phyloP scores from a whole-genome alignment of 1,140 invertebrate species.

The Bicyclus anynana region DNA sequence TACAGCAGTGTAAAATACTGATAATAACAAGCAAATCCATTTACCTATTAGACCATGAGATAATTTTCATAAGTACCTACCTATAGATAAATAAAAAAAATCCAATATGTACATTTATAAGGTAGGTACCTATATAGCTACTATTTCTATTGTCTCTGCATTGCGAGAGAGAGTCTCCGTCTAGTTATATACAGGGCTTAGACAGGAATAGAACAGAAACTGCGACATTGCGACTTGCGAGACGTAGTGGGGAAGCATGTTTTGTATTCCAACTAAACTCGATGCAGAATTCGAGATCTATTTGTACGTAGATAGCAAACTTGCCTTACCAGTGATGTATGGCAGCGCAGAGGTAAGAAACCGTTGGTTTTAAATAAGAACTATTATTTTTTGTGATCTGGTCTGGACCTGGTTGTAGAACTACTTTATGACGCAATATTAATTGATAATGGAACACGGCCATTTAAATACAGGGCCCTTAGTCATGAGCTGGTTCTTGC shows the following conservation, averaged over 20 bases:
- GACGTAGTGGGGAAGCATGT: conserved; percentile 38
- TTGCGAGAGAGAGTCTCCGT: conserved; percentile 2
- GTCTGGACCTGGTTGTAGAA: neutral
- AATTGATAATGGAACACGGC: too few relatives aligned
- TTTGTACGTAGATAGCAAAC: conserved; percentile 22
- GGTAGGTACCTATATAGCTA: neutral
- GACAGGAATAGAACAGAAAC: conserved; percentile 42
- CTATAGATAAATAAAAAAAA: too few relatives aligned
- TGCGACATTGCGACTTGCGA: conserved; percentile 36
- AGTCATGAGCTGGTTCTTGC: too few relatives aligned
- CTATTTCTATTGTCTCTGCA: neutral
- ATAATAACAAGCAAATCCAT: too few relatives aligned
- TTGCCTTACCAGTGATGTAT: conserved; percentile 21
- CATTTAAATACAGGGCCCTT: too few relatives aligned
- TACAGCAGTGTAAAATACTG: too few relatives aligned
- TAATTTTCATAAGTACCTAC: too few relatives aligned
- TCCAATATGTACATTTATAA: neutral
- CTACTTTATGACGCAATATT: neutral
- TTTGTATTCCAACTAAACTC: conserved; percentile 44
- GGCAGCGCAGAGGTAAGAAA: conserved; percentile 11
- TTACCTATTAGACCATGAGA: too few relatives aligned
- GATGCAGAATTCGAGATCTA: conserved; percentile 32
- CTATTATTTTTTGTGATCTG: neutral
- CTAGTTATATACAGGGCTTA: conserved; percentile 31
- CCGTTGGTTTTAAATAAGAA: conserved; percentile 3